These are phyloP conservation scores for Lasioglossum leucozonium DNA, from an alignment of 2,888 invertebrate genomes.

Conservation along the genomic window DNA sequence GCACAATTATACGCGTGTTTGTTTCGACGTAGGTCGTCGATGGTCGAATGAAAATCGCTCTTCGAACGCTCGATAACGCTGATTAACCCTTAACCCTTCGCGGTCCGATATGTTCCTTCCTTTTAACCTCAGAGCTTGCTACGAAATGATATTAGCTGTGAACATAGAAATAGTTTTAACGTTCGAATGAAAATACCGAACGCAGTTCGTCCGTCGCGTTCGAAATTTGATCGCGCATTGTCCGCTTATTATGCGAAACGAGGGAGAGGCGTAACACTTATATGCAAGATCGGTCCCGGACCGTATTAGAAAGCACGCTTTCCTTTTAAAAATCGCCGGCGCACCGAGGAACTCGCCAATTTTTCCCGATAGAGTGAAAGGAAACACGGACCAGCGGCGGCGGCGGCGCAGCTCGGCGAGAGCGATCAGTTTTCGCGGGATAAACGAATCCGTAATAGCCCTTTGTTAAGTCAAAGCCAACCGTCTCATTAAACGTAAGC, in stretches of 20 bases:
- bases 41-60: too few relatives aligned
- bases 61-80: not conserved
- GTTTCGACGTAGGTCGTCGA: too few relatives aligned
- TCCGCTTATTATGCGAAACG: constrained; percentile 3
- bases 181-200: not conserved
- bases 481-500: constrained; percentile 55
- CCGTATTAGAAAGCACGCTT: constrained; percentile 51
- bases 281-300: constrained; percentile 19
- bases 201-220: not conserved
- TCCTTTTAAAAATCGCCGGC: constrained; percentile 36
- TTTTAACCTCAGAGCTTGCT: too few relatives aligned
- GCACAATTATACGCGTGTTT: not conserved
- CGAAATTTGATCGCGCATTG: constrained; percentile 4
- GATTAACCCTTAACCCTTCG: not conserved
- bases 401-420: constrained; percentile 1
- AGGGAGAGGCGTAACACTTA: not conserved
- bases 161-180: too few relatives aligned
- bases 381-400: constrained; percentile 7
- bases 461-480: constrained; percentile 50
- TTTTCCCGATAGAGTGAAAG: constrained; percentile 47
- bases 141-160: too few relatives aligned
- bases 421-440: constrained; percentile 24
- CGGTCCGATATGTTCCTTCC: too few relatives aligned
- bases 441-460: constrained; percentile 36
- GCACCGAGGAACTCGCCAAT: constrained; percentile 29